Conservation (phyloP, 1,140 invertebrate genomes). For the Ceratina australensis region DNA sequence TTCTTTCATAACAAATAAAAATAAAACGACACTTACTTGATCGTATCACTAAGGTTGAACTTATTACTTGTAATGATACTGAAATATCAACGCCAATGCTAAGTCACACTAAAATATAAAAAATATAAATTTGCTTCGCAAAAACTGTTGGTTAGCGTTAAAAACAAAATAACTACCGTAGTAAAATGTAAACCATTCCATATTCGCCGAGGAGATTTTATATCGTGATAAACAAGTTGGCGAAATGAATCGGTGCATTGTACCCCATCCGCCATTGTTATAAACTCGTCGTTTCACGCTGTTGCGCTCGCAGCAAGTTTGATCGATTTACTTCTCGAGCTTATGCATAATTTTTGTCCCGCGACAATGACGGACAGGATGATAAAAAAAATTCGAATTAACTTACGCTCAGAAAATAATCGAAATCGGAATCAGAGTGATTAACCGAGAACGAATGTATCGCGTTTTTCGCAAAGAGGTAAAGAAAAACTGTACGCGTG, state of each 20-base stretch:
- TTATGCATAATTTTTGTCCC: constrained; percentile 12
- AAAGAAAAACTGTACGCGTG: background rate
- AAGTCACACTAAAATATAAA: too few relatives aligned
- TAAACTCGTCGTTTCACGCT: background rate
- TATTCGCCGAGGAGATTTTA: too few relatives aligned
- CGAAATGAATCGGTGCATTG: background rate
- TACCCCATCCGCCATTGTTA: background rate
- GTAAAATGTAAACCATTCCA: too few relatives aligned
- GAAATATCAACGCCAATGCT: too few relatives aligned
- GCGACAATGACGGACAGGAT: background rate
- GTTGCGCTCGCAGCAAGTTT: background rate
- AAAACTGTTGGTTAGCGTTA: too few relatives aligned
- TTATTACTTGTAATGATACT: too few relatives aligned
- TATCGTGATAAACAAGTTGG: background rate
- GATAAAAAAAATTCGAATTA: constrained; percentile 14
- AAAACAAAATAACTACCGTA: too few relatives aligned
- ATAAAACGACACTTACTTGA: too few relatives aligned
- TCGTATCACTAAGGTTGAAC: too few relatives aligned
- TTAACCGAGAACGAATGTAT: background rate
- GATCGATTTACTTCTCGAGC: constrained; percentile 14
- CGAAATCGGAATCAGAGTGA: background rate
- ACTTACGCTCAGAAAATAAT: background rate
- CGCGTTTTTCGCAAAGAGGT: too few relatives aligned
- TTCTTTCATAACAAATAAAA: too few relatives aligned
- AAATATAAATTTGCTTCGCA: too few relatives aligned